Evolutionary conservation across 2,797 vertebrate species (phyloP), one percentile per base, ranked within the genome.

Genomic region (Sebastes goodei): DNA sequence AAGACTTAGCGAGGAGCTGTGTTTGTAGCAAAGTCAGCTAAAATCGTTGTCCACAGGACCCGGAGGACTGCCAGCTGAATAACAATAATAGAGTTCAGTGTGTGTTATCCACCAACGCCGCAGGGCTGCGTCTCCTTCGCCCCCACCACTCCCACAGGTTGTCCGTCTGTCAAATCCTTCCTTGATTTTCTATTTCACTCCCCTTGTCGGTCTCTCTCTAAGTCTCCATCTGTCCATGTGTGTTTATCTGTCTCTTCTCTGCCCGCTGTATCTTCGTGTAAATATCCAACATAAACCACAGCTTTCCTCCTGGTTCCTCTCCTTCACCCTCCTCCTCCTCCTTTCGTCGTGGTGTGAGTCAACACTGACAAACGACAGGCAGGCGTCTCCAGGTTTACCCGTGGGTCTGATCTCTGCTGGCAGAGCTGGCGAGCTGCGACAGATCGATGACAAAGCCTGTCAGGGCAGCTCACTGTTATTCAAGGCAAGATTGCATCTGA

Each of bases 371-470:
- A 82, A 80, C 69, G 20, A 61, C 80, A 74, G 71, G 74, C 80
- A 74, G 71, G 74, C 74, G 0, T 86, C 83, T 87, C 78, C 84
- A 76, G 84, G 83, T 92, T 91, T 89, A 87, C 86, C 83, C 76
- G 20, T 7, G 35, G 85, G 78, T 83, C 88, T 85, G 74, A 89
- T 88, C 64, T 74, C 55, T 64, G 42, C 42, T 15, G 42, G 42
- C 42, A 42, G 76, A 79, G 78, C 70, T 1, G 30, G 62, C 52
- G 55, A 79, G 87, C 88, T 85, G 80, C 78, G 52, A 82, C 89
- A 90, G 91, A 92, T 94, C 87, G 70, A 93, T 94, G 92, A 85
- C 92, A 86, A 89, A 89, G 75, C 57, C 88, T 89, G 92, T 94
- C 88, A 88, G 76, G 60, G 76, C 64, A 46, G 76, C 85, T 91